A percentile compares a stretch with the other conserved stretches of the same genome.
phyloP scores from a whole-genome alignment of 2,113 vertebrate species.

The Oenanthe melanoleuca region DNA sequence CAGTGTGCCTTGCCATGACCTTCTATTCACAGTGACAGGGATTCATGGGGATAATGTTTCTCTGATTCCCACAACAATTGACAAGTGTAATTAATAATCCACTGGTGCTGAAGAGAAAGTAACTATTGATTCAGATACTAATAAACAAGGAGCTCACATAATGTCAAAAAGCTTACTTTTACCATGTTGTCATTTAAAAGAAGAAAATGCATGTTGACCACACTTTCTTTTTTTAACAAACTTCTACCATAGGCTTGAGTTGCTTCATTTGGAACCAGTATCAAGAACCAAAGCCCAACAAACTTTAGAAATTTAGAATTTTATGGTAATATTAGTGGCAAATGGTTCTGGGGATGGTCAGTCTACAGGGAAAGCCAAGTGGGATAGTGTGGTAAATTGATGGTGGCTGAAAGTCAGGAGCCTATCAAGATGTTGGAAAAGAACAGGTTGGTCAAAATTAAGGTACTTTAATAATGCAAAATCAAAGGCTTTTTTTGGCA shows the following conservation, averaged over 20 bases:
- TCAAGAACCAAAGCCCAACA: background rate
- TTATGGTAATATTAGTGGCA: background rate
- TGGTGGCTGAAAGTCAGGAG: background rate
- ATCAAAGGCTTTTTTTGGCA: background rate
- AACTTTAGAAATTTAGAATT: background rate
- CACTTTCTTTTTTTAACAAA: background rate
- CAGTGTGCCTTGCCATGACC: background rate
- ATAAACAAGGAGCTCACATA: background rate
- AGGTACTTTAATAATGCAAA: background rate
- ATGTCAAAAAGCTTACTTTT: background rate
- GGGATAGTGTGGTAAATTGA: background rate
- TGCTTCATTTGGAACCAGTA: background rate
- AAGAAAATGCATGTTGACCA: background rate
- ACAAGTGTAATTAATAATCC: background rate
- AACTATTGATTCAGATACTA: background rate
- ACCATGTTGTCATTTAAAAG: background rate
- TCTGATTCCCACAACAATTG: background rate
- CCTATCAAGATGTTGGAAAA: background rate
- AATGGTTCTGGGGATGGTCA: background rate
- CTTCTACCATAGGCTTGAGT: background rate
- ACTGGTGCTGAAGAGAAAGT: background rate
- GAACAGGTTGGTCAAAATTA: accelerated
- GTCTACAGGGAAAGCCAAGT: background rate
- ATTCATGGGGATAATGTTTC: background rate
- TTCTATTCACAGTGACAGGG: background rate